phyloP scores from a whole-genome alignment of 2,113 vertebrate species.

The Ondatra zibethicus region DNA sequence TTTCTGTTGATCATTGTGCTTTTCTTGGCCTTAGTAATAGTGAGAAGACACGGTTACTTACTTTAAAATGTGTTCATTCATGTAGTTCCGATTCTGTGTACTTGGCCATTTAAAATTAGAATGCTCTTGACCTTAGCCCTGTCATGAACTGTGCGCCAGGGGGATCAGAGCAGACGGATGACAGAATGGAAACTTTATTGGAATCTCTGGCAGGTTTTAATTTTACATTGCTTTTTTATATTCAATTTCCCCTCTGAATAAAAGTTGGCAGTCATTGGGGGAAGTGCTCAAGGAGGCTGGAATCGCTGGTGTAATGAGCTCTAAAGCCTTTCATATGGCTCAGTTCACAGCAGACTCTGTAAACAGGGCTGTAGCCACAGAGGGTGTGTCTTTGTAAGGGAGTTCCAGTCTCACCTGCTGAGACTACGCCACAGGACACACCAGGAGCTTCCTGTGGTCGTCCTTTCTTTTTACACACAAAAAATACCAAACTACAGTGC shows the following conservation, averaged over 20 bases:
- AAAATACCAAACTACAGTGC: not conserved
- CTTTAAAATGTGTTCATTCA: not conserved
- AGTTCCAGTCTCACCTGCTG: not conserved
- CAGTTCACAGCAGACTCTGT: not conserved
- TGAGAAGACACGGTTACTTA: not conserved
- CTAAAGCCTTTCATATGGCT: constrained; percentile 55
- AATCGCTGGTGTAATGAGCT: constrained; percentile 48
- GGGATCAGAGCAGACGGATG: not conserved
- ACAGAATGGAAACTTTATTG: constrained; percentile 62
- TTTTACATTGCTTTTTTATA: constrained; percentile 50
- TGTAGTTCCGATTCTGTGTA: not conserved
- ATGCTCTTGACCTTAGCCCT: not conserved
- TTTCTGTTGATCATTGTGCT: not conserved
- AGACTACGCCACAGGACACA: not conserved
- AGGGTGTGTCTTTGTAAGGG: not conserved
- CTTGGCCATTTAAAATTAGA: not conserved
- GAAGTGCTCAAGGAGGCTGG: not conserved
- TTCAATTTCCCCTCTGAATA: constrained; percentile 67
- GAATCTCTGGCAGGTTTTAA: constrained; percentile 45
- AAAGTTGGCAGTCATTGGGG: constrained; percentile 49
- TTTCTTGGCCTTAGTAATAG: not conserved
- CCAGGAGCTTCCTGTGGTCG: too few relatives aligned
- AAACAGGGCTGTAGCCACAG: not conserved
- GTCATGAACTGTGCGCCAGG: not conserved
- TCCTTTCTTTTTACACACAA: not conserved